Conservation (phyloP, 2,888 invertebrate genomes). For the Cyrtodaria siliqua region DNA sequence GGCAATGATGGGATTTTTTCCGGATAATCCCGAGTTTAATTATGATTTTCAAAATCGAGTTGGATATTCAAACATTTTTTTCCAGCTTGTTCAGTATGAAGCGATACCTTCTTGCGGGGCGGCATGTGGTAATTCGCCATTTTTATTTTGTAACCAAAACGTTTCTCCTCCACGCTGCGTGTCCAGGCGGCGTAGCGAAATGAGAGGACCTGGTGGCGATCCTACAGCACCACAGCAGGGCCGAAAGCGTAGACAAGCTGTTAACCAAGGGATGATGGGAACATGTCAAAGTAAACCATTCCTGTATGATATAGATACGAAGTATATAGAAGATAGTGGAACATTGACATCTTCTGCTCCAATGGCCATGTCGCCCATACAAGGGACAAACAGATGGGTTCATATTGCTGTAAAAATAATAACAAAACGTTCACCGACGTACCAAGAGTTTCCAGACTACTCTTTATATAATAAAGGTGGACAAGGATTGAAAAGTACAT, state of each 20-base stretch:
- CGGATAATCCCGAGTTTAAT: neutral
- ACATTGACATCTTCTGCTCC: no score
- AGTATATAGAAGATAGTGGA: no score
- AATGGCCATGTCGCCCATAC: no score
- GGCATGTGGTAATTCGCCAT: constrained; percentile 40
- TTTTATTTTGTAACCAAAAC: constrained; percentile 42
- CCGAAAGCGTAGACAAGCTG: no score
- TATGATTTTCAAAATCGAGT: constrained; percentile 17
- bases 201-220: constrained; percentile 6
- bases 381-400: constrained; percentile 8
- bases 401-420: constrained; percentile 47
- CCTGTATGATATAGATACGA: no score
- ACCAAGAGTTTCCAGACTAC: constrained; percentile 12
- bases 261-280: no score
- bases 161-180: constrained; percentile 39
- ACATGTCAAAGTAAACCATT: no score
- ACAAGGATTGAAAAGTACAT: constrained; percentile 15
- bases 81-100: constrained; percentile 42
- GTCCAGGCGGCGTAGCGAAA: constrained; percentile 29
- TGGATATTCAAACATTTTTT: constrained; percentile 35
- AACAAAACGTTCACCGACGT: constrained; percentile 25
- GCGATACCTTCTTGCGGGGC: constrained; percentile 51
- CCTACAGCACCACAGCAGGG: neutral
- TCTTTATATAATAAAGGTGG: constrained; percentile 21
- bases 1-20: constrained; percentile 47